Conservation (phyloP, 2,113 vertebrate species). For the Alethe castanea region DNA sequence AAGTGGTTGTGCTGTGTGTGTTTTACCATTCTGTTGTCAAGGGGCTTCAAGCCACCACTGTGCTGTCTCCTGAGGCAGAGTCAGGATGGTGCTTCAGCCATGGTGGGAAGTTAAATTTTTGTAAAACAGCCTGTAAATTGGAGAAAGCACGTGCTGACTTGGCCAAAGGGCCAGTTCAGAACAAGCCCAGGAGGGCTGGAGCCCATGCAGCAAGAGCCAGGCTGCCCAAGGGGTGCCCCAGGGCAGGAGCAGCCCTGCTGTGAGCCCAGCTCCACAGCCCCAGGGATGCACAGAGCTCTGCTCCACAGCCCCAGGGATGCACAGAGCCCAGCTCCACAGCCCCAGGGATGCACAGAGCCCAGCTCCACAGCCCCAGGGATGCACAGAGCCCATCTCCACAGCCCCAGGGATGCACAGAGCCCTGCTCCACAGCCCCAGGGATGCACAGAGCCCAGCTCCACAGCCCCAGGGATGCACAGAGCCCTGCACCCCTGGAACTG, state of each 20-base stretch:
- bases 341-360: too few relatives aligned
- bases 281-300: accelerated
- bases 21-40: not conserved
- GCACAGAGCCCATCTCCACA: accelerated
- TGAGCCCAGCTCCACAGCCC: too few relatives aligned
- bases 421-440: not conserved
- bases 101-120: not conserved
- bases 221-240: not conserved
- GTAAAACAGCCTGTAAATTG: not conserved
- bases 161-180: not conserved
- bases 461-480: too few relatives aligned
- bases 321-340: too few relatives aligned
- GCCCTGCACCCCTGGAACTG: accelerated
- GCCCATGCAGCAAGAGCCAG: accelerated
- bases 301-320: accelerated
- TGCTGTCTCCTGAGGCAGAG: not conserved
- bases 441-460: too few relatives aligned
- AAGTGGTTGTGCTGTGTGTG: accelerated
- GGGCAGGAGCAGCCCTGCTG: not conserved
- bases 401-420: accelerated
- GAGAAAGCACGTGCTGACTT: not conserved
- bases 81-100: not conserved
- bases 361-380: not conserved
- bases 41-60: accelerated
- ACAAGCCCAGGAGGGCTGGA: not conserved